A percentile compares a stretch with the other conserved stretches of the same genome.
phyloP scores from a whole-genome alignment of 2,113 vertebrate species.

The Dipodomys spectabilis region DNA sequence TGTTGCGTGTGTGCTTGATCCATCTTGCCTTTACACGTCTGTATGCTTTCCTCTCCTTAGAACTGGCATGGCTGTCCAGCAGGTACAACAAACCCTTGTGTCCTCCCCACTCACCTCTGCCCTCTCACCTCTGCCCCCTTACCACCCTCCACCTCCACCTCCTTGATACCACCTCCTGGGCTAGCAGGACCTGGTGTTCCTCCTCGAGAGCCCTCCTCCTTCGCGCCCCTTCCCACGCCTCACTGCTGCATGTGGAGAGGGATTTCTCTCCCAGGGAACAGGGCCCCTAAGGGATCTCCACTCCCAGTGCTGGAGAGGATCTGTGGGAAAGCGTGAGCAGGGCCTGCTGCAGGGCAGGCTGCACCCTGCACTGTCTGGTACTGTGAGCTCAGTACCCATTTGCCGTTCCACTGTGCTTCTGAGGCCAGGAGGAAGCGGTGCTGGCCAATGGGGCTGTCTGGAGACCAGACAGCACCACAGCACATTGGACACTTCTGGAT shows the following conservation, averaged over 20 bases:
- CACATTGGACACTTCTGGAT: background rate
- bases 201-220: background rate
- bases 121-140: background rate
- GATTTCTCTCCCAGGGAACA: too few relatives aligned
- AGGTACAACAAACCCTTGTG: too few relatives aligned
- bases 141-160: background rate
- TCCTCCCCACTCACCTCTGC: fast-evolving
- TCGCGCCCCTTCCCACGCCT: fast-evolving
- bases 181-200: fast-evolving
- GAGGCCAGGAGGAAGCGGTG: too few relatives aligned
- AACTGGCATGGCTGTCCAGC: fast-evolving
- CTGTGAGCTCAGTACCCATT: background rate
- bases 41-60: background rate
- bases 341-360: background rate
- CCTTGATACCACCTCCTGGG: fast-evolving
- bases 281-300: too few relatives aligned
- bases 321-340: background rate
- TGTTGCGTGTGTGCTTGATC: too few relatives aligned
- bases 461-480: background rate
- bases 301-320: background rate
- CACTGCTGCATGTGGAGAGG: too few relatives aligned
- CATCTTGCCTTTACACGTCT: too few relatives aligned
- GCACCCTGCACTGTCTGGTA: fast-evolving
- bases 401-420: background rate
- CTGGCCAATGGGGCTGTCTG: background rate